A percentile compares a stretch with the other conserved stretches of the same genome.
phyloP scores from a whole-genome alignment of 1,140 invertebrate genomes.

The Brachionus manjavacas region DNA sequence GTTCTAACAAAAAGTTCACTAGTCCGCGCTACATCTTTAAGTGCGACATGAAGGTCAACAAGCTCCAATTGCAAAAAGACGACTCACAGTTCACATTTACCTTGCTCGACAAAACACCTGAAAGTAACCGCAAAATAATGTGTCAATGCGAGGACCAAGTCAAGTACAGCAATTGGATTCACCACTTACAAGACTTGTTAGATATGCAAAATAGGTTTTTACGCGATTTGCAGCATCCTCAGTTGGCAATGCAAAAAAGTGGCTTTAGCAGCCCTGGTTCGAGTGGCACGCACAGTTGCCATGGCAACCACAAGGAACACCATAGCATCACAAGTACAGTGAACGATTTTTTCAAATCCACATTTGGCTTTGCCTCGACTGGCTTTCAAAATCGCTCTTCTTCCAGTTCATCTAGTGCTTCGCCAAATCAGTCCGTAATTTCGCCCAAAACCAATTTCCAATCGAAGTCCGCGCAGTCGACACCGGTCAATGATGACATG shows the following conservation, averaged over 20 bases:
- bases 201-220: slow-evolving; percentile 55
- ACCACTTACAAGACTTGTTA: slow-evolving; percentile 8
- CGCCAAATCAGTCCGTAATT: background rate
- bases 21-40: slow-evolving; percentile 93
- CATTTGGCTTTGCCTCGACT: slow-evolving; percentile 16
- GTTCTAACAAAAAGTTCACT: slow-evolving; percentile 75
- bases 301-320: slow-evolving; percentile 33
- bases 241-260: slow-evolving; percentile 49
- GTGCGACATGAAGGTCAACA: slow-evolving; percentile 94
- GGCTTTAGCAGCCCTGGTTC: slow-evolving; percentile 42
- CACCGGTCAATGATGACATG: background rate
- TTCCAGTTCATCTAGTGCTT: slow-evolving; percentile 7
- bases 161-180: slow-evolving; percentile 37
- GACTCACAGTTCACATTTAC: slow-evolving; percentile 68
- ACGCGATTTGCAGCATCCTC: slow-evolving; percentile 60
- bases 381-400: slow-evolving; percentile 31
- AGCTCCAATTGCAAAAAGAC: slow-evolving; percentile 72
- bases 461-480: background rate
- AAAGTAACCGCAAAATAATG: slow-evolving; percentile 9
- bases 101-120: slow-evolving; percentile 65
- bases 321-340: slow-evolving; percentile 31
- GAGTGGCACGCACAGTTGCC: slow-evolving; percentile 44
- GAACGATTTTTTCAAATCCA: slow-evolving; percentile 37
- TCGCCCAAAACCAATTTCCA: background rate
- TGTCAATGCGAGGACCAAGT: slow-evolving; percentile 22